A percentile compares a stretch with the other conserved stretches of the same genome.
phyloP scores from a whole-genome alignment of 2,113 vertebrate species.

The Syngnathus typhle region DNA sequence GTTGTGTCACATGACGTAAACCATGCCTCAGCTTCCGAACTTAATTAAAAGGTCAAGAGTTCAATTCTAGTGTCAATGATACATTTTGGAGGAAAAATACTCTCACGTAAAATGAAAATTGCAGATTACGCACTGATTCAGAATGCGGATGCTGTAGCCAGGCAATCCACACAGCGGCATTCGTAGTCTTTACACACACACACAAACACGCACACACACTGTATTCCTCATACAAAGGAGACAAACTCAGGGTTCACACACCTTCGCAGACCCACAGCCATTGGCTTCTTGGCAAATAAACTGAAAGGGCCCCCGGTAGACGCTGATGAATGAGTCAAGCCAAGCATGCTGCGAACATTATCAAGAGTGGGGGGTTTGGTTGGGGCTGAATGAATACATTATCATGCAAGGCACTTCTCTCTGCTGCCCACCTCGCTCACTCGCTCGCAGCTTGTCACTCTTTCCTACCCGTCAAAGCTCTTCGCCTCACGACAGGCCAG shows the following conservation, averaged over 20 bases:
- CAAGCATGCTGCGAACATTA: constrained; percentile 55
- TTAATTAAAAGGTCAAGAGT: constrained; percentile 52
- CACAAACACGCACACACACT: constrained; percentile 16
- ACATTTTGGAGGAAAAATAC: constrained; percentile 5
- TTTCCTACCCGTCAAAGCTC: constrained; percentile 43
- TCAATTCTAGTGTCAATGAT: constrained; percentile 35
- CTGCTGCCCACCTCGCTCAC: constrained; percentile 44
- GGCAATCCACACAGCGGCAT: constrained; percentile 34
- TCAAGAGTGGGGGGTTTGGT: constrained; percentile 32
- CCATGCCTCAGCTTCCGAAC: constrained; percentile 33
- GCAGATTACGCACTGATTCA: constrained; percentile 28
- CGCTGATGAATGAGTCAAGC: constrained; percentile 62
- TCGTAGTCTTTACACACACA: constrained; percentile 14
- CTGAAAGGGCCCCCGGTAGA: constrained; percentile 48
- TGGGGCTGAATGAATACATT: constrained; percentile 58
- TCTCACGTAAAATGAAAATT: background rate
- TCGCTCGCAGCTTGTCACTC: constrained; percentile 58
- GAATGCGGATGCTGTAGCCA: constrained; percentile 41
- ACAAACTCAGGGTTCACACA: constrained; percentile 12
- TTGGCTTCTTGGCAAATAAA: constrained; percentile 50
- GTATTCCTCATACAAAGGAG: constrained; percentile 23
- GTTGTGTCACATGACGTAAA: constrained; percentile 40
- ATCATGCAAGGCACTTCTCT: constrained; percentile 54
- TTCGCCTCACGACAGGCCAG: constrained; percentile 54
- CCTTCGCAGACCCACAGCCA: constrained; percentile 23